Evolutionary conservation across 2,888 invertebrate genomes (phyloP).

Genomic region (Linnaemya tessellans): DNA sequence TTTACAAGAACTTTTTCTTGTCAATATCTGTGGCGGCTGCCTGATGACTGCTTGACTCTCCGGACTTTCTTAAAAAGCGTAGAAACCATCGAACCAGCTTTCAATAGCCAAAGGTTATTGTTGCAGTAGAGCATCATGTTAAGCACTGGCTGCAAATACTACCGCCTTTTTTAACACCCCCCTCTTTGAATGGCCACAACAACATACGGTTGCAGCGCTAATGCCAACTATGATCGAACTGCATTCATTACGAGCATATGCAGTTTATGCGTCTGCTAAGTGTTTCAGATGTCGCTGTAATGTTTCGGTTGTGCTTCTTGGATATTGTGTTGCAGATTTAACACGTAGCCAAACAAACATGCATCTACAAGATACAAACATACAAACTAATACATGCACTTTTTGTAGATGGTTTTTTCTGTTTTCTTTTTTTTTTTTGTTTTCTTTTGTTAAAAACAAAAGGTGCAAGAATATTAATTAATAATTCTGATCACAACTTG

Average conservation of each 20-base stretch:
- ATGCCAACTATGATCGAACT: conserved; percentile 30
- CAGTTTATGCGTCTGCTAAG: conserved; percentile 39
- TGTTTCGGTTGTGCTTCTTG: conserved; percentile 31
- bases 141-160: conserved; percentile 11
- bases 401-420: conserved; percentile 31
- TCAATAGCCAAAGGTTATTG: conserved; percentile 23
- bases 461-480: conserved; percentile 84
- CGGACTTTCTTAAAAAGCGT: conserved; percentile 1
- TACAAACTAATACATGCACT: conserved; percentile 58
- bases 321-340: conserved; percentile 63
- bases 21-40: conserved; percentile 26
- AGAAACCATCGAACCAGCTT: conserved; percentile 57
- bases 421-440: conserved; percentile 25
- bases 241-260: neutral
- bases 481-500: conserved; percentile 81
- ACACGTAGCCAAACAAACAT: conserved; percentile 62
- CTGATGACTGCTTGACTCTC: conserved; percentile 27
- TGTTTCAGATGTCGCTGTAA: conserved; percentile 47
- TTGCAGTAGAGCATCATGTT: conserved; percentile 40
- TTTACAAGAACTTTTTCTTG: conserved; percentile 17
- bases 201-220: conserved; percentile 13
- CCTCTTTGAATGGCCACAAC: neutral
- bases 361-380: conserved; percentile 34
- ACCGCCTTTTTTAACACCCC: neutral
- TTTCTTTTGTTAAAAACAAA: conserved; percentile 64